phyloP scores from a whole-genome alignment of 2,888 invertebrate species.

The Clusia tigrina region DNA sequence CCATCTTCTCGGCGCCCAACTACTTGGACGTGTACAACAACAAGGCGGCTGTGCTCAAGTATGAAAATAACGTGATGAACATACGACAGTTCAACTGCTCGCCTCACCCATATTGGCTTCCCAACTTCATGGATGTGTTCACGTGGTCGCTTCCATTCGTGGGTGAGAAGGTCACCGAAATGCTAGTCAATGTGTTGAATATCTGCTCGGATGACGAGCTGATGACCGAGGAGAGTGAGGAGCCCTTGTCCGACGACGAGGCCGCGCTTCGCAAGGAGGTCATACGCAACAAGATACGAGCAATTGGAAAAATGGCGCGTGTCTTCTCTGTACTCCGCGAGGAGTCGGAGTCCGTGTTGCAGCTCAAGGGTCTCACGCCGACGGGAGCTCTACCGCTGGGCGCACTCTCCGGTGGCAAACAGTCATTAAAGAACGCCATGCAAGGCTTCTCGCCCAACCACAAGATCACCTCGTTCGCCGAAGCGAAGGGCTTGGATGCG shows the following conservation, averaged over 20 bases:
- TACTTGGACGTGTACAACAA: slow-evolving; percentile 99
- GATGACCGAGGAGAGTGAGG: slow-evolving; percentile 94
- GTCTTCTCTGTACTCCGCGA: slow-evolving; percentile 99
- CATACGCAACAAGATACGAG: slow-evolving; percentile 98
- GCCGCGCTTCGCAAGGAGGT: slow-evolving; percentile 98
- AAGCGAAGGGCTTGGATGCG: slow-evolving; percentile 97
- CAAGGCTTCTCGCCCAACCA: slow-evolving; percentile 97
- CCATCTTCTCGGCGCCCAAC: slow-evolving; percentile 99
- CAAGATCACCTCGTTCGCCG: slow-evolving; percentile 98
- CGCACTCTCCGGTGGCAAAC: slow-evolving; percentile 95
- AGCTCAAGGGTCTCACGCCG: slow-evolving; percentile 97
- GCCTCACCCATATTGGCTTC: slow-evolving; percentile 99
- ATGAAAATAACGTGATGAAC: slow-evolving; percentile 99
- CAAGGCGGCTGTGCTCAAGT: slow-evolving; percentile 99
- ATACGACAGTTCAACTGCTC: slow-evolving; percentile 99
- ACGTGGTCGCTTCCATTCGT: slow-evolving; percentile 99
- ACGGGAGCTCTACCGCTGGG: slow-evolving; percentile 96
- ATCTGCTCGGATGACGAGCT: slow-evolving; percentile 99
- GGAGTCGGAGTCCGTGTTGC: slow-evolving; percentile 98
- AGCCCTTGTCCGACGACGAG: slow-evolving; percentile 69
- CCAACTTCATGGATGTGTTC: slow-evolving; percentile 99
- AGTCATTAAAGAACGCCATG: slow-evolving; percentile 93
- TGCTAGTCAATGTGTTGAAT: slow-evolving; percentile 99
- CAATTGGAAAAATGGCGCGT: slow-evolving; percentile 99
- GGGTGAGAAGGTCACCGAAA: slow-evolving; percentile 98